Percentiles rank a stretch among this genome's conserved stretches.
Conservation (phyloP, 2,797 vertebrate genomes). For the Scolopax rusticola region DNA sequence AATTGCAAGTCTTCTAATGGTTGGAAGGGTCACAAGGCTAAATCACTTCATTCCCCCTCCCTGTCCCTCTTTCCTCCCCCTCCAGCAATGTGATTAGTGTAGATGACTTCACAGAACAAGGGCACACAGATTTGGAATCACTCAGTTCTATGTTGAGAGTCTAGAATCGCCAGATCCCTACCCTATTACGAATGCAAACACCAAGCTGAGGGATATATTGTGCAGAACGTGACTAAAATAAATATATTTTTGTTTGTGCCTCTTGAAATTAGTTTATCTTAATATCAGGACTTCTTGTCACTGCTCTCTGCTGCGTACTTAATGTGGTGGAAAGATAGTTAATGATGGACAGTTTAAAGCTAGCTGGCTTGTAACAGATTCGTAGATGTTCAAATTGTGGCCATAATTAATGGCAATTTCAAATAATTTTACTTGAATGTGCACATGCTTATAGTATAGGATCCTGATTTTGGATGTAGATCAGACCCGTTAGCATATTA, state of each 20-base stretch:
- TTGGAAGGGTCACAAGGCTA: not conserved
- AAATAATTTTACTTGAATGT: not conserved
- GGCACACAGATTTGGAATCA: not conserved
- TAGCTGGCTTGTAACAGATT: not conserved
- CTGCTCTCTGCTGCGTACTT: not conserved
- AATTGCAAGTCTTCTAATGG: not conserved
- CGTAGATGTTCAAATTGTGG: not conserved
- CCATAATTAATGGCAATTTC: not conserved
- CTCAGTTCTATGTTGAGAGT: not conserved
- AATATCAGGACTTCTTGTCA: not conserved
- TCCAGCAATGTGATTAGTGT: not conserved
- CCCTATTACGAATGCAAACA: not conserved
- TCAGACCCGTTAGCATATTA: not conserved
- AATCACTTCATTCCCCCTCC: not conserved
- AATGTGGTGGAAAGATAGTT: not conserved
- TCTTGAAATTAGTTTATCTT: not conserved
- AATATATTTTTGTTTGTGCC: not conserved
- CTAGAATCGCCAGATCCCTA: not conserved
- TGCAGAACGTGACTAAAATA: not conserved
- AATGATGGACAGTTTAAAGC: not conserved
- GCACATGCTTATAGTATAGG: not conserved
- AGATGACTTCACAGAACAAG: not conserved
- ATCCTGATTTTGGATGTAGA: not conserved
- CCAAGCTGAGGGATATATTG: not conserved
- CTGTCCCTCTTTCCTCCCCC: fast-evolving